phyloP scores from a whole-genome alignment of 2,113 vertebrate genomes.

The Chionomys nivalis region DNA sequence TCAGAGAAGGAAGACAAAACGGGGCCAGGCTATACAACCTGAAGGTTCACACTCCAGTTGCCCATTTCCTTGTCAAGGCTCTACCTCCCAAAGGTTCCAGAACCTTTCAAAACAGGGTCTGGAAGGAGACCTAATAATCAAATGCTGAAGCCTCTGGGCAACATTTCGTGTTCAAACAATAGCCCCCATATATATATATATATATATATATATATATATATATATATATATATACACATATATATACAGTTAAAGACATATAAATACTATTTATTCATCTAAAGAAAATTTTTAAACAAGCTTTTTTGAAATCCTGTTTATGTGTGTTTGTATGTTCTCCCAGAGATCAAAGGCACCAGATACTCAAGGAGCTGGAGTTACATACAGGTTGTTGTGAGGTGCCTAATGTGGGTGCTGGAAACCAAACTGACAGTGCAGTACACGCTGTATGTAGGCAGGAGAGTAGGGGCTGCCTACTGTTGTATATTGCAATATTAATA shows the following conservation, averaged over 20 bases:
- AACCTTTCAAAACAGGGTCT: not conserved
- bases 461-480: not conserved
- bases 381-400: not conserved
- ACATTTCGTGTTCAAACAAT: not conserved
- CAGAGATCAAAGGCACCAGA: no score
- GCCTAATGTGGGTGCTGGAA: not conserved
- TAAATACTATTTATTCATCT: not conserved
- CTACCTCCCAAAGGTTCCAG: not conserved
- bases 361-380: not conserved
- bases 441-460: not conserved
- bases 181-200: fast-evolving
- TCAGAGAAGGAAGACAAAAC: not conserved
- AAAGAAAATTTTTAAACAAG: not conserved
- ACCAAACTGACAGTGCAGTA: no score
- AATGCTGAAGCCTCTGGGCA: not conserved
- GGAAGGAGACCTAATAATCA: not conserved
- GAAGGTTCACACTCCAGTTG: not conserved
- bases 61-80: not conserved
- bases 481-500: not conserved
- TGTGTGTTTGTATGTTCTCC: not conserved
- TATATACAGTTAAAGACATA: not conserved
- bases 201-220: not conserved
- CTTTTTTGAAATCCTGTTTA: not conserved
- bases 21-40: not conserved
- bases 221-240: not conserved